Evolutionary conservation across 2,797 vertebrate genomes (phyloP).

Genomic region (Trematomus bernacchii): DNA sequence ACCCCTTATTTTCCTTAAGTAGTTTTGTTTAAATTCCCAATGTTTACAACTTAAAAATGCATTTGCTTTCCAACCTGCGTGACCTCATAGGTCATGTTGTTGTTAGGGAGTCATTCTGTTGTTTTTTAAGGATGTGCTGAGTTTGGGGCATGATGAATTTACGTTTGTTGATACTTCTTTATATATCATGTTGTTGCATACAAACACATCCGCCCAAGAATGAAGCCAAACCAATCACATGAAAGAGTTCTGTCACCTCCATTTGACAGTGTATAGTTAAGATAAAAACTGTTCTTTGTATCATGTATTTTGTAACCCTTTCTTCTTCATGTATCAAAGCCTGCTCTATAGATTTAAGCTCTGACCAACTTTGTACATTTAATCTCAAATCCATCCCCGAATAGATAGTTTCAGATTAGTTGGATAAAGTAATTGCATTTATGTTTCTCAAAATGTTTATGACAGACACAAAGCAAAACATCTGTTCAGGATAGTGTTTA

Average conservation of each 20-base stretch:
- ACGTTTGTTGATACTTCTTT: neutral
- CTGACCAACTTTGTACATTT: neutral
- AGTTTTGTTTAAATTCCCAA: no score
- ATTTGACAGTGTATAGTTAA: neutral
- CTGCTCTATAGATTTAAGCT: neutral
- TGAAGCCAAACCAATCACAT: neutral
- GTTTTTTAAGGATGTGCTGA: no score
- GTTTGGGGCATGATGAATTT: no score
- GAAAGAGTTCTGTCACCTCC: rapidly evolving
- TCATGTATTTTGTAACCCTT: neutral
- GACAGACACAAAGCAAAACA: slow-evolving; percentile 3
- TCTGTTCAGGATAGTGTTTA: neutral
- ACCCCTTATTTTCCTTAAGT: no score
- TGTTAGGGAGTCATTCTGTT: no score
- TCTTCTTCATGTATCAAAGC: neutral
- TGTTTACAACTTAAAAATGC: no score
- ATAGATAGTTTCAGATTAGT: neutral
- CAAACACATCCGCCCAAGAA: neutral
- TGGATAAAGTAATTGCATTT: neutral
- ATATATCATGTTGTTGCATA: no score
- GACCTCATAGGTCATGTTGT: no score
- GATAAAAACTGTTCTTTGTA: neutral
- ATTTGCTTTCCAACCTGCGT: no score
- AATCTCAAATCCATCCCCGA: no score
- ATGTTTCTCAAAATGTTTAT: neutral